phyloP scores from a whole-genome alignment of 2,113 vertebrate genomes.

The Pygoscelis antarcticus region DNA sequence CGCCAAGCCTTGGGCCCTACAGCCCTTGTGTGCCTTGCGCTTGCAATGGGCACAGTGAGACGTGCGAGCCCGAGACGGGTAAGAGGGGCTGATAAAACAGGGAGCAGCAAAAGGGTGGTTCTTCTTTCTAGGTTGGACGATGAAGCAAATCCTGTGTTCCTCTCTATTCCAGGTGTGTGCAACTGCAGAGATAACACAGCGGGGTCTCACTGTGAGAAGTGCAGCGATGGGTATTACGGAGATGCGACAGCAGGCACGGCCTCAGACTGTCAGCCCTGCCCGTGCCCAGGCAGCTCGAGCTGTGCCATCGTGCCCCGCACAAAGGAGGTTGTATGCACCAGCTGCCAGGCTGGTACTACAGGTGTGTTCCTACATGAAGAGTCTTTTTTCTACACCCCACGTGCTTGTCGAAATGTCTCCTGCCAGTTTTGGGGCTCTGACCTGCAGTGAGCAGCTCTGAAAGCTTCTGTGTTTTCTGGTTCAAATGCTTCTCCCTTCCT shows the following conservation, averaged over 20 bases:
- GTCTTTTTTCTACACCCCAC: not conserved
- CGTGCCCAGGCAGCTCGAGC: constrained; percentile 86
- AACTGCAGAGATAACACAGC: constrained; percentile 89
- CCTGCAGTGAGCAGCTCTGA: not conserved
- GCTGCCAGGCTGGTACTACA: constrained; percentile 90
- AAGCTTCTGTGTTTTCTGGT: not conserved
- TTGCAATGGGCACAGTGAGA: constrained; percentile 91
- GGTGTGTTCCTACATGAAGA: constrained; percentile 69
- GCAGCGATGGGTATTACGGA: constrained; percentile 90
- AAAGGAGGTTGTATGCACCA: constrained; percentile 94
- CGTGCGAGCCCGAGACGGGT: constrained; percentile 87
- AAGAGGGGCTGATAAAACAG: not conserved
- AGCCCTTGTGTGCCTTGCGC: constrained; percentile 89
- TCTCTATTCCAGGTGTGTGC: constrained; percentile 78
- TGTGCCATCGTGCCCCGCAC: constrained; percentile 89
- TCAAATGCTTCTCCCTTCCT: not conserved
- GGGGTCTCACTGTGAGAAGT: constrained; percentile 90
- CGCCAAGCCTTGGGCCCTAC: constrained; percentile 80
- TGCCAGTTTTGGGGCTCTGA: not conserved
- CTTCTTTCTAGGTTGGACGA: too few species aligned
- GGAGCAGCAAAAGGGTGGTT: not conserved
- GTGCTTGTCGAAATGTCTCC: not conserved
- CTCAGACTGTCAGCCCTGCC: constrained; percentile 86
- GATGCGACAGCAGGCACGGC: constrained; percentile 83
- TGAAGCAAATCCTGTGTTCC: not conserved